These are phyloP conservation scores for Arctocebus calabarensis DNA, from an alignment of 2,797 vertebrate genomes.

Conservation along the genomic window DNA sequence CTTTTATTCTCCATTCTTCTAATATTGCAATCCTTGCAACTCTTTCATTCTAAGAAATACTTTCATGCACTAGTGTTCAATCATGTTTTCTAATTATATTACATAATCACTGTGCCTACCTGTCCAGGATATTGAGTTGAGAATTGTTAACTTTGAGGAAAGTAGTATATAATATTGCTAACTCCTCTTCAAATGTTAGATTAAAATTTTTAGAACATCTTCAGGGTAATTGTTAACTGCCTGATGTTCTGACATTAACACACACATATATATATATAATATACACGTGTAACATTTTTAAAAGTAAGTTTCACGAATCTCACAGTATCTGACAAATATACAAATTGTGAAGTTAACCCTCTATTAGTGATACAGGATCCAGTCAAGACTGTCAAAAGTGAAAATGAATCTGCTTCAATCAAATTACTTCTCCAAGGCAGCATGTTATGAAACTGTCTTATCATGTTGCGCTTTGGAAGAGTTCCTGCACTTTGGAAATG, in stretches of 20 bases:
- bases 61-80: neutral
- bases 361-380: neutral
- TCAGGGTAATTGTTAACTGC: neutral
- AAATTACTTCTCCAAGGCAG: neutral
- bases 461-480: neutral
- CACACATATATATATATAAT: neutral
- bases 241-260: neutral
- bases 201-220: neutral
- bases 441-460: neutral
- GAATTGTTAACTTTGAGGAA: constrained; percentile 35
- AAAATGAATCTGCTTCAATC: neutral
- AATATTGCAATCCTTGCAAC: neutral
- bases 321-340: neutral
- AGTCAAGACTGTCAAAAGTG: neutral
- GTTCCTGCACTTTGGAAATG: neutral
- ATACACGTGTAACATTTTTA: neutral
- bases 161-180: neutral
- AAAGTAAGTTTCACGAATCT: neutral
- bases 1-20: neutral
- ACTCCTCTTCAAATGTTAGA: neutral
- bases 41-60: constrained; percentile 12
- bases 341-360: neutral
- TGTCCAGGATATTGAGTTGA: neutral
- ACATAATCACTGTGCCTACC: neutral
- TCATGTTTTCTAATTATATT: neutral